Evolutionary conservation across 2,113 vertebrate species (phyloP).

Genomic region (Fregetta grallaria): DNA sequence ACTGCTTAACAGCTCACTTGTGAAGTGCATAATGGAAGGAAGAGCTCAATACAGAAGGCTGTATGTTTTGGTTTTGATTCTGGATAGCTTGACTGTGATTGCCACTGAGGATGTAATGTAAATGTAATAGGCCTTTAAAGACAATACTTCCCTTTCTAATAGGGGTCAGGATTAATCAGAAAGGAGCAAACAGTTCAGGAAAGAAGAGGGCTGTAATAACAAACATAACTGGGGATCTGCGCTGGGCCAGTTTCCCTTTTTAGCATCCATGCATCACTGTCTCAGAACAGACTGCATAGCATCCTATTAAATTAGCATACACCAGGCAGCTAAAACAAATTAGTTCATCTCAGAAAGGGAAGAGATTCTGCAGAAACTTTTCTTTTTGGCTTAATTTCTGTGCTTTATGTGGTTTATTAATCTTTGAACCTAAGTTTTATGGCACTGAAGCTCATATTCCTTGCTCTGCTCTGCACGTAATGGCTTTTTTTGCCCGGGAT

Average conservation of each 20-base stretch:
- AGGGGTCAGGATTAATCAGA: conserved; percentile 28
- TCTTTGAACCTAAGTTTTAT: neutral
- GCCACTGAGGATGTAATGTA: neutral
- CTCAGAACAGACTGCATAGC: conserved; percentile 11
- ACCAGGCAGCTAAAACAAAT: conserved; percentile 33
- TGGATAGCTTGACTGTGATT: neutral
- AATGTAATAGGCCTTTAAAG: conserved; percentile 3
- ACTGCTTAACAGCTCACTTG: neutral
- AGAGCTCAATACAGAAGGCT: neutral
- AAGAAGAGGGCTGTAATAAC: conserved; percentile 15
- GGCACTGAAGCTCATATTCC: neutral
- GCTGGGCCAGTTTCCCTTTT: conserved; percentile 6
- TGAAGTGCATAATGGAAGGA: neutral
- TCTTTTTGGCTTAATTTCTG: neutral
- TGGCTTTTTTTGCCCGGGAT: neutral
- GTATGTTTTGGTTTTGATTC: neutral
- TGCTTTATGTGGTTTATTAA: neutral
- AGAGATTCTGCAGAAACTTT: neutral
- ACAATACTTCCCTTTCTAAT: neutral
- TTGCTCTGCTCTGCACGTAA: fast-evolving
- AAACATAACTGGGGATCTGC: neutral
- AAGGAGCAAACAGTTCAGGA: conserved; percentile 13
- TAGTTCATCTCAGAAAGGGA: neutral
- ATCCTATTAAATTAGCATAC: conserved; percentile 40
- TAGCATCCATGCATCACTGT: conserved; percentile 45